A percentile compares a stretch with the other conserved stretches of the same genome.
phyloP scores from a whole-genome alignment of 2,888 invertebrate genomes.

The Lissonota sp. region DNA sequence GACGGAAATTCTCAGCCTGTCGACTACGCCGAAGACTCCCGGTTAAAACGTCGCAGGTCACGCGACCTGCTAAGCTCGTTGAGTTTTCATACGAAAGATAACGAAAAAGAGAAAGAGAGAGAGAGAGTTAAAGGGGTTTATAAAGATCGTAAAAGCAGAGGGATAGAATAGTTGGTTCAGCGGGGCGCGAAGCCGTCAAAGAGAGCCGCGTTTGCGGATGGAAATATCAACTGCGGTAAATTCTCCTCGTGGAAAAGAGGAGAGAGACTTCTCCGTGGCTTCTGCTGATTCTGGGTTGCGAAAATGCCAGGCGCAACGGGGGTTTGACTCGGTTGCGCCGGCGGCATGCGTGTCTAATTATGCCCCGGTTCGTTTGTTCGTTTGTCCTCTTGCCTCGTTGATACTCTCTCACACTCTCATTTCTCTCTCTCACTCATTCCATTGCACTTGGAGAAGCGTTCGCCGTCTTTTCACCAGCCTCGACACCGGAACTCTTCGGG shows the following conservation, averaged over 20 bases:
- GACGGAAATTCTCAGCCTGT: too few relatives aligned
- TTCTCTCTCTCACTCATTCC: too few relatives aligned
- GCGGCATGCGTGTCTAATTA: slow-evolving; percentile 75
- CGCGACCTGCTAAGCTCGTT: slow-evolving; percentile 8
- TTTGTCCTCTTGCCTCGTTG: slow-evolving; percentile 73
- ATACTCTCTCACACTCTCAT: slow-evolving; percentile 30
- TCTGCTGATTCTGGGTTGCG: slow-evolving; percentile 39
- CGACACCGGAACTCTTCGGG: slow-evolving; percentile 59
- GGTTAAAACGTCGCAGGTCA: slow-evolving; percentile 31
- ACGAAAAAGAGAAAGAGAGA: not conserved
- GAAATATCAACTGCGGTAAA: slow-evolving; percentile 51
- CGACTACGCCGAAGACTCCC: not conserved
- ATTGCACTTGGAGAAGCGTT: slow-evolving; percentile 15
- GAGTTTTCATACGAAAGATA: slow-evolving; percentile 24
- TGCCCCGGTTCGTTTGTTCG: slow-evolving; percentile 75
- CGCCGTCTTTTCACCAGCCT: slow-evolving; percentile 33
- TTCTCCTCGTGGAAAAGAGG: slow-evolving; percentile 39
- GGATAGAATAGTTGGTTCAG: slow-evolving; percentile 25
- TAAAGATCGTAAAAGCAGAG: slow-evolving; percentile 49
- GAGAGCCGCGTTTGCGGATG: slow-evolving; percentile 47
- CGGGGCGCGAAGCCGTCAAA: slow-evolving; percentile 47
- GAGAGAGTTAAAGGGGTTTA: not conserved
- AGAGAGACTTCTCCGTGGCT: slow-evolving; percentile 26
- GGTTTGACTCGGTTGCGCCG: slow-evolving; percentile 72
- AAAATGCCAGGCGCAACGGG: slow-evolving; percentile 43